Evolutionary conservation across 1,140 invertebrate genomes (phyloP).

Genomic region (Caenorhabditis brenneri): DNA sequence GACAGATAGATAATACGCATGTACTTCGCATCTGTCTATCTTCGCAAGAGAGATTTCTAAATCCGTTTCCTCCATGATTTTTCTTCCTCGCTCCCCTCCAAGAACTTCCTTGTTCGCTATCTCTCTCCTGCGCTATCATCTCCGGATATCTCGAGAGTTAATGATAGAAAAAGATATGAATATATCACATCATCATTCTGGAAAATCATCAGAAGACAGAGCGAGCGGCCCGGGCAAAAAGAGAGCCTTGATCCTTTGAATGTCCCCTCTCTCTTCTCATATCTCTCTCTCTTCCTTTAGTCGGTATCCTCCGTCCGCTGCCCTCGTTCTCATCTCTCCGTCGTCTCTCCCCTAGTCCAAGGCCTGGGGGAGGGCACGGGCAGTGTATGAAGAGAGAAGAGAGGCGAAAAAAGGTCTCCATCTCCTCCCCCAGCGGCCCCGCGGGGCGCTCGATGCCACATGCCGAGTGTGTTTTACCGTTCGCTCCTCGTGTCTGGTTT

Average conservation of each 20-base stretch:
- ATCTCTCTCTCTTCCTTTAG: not conserved
- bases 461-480: not conserved
- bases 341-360: not conserved
- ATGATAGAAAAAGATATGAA: not conserved
- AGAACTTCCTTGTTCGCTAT: not conserved
- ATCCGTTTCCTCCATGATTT: not conserved
- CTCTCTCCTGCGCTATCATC: not conserved
- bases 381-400: not conserved
- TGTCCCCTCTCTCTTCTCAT: not conserved
- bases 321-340: conserved; percentile 22
- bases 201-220: not conserved
- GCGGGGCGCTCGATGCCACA: not conserved
- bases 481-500: conserved; percentile 17
- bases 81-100: not conserved
- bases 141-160: not conserved
- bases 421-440: not conserved
- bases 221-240: not conserved
- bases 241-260: not conserved
- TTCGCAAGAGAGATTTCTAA: not conserved
- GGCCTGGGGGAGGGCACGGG: not conserved
- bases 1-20: not conserved
- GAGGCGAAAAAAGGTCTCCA: conserved; percentile 23
- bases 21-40: not conserved
- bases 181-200: not conserved
- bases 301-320: not conserved